These are phyloP conservation scores for Oncorhynchus mykiss DNA, from an alignment of 2,113 vertebrate genomes.

Conservation along the genomic window DNA sequence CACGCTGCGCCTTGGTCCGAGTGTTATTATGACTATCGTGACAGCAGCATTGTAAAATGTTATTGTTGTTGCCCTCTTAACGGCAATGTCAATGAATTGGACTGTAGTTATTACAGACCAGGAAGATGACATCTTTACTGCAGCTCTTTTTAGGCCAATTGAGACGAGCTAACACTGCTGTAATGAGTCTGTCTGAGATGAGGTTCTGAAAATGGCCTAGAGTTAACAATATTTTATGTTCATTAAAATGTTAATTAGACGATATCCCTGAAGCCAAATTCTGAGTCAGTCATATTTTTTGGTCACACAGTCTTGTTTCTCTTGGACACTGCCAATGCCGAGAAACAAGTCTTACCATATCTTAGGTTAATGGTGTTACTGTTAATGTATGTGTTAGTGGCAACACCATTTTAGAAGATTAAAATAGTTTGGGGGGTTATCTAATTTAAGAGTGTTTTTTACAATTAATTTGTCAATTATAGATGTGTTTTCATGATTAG, in stretches of 20 bases:
- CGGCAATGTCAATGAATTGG: conserved; percentile 8
- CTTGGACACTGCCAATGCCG: conserved; percentile 54
- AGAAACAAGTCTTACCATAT: conserved; percentile 29
- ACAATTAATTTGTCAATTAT: not conserved
- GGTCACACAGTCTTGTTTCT: conserved; percentile 52
- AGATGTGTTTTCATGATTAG: not conserved
- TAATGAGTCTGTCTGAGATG: conserved; percentile 68
- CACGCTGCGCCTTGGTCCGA: too few species aligned
- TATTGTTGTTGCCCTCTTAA: conserved; percentile 4
- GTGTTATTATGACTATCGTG: too few species aligned
- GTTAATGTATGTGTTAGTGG: not conserved
- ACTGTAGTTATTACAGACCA: conserved; percentile 7
- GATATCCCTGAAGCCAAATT: conserved; percentile 52
- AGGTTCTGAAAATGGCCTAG: conserved; percentile 61
- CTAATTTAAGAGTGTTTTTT: not conserved
- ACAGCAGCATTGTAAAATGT: not conserved
- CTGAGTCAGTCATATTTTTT: conserved; percentile 39
- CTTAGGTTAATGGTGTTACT: not conserved
- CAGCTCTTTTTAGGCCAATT: conserved; percentile 42
- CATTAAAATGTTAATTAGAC: conserved; percentile 78
- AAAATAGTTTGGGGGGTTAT: not conserved
- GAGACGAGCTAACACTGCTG: conserved; percentile 45
- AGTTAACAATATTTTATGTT: conserved; percentile 71
- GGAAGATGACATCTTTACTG: conserved; percentile 48
- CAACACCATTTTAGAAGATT: not conserved